Evolutionary conservation across 2,113 vertebrate genomes (phyloP), one percentile per base, ranked within the genome.

Genomic region (Pollachius pollachius): DNA sequence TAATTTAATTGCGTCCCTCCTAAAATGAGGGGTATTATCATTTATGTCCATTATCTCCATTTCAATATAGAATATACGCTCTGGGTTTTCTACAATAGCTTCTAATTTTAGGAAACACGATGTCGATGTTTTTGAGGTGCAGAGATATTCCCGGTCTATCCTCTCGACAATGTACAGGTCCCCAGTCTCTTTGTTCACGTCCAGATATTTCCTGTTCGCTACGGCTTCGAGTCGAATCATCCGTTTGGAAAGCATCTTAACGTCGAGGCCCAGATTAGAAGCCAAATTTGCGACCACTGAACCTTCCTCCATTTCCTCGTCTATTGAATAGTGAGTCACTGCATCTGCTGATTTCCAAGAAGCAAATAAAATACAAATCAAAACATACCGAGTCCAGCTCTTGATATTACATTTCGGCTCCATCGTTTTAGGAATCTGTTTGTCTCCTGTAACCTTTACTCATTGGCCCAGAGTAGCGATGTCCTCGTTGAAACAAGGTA

Each of bases 121-220:
- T 59, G 69, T 48, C 0, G 52, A 30, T 0, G 64, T 21, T 3
- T 80, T 90, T 41, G 62, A 2, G 0, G 0, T 0, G 0, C 86
- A 92, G 34, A 91, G 54, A 37, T 76, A 64, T 76, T 92, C 85
- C 0, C 91, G 77, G 34, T 93, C 90, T 0, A 30, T 80, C 37
- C 73, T 87, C 61, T 92, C 87, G 4, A 85, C 61, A 13, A 91
- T 87, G 41, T 81, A 89, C 12, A 92, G 59, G 23, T 92, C 89
- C 1, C 90, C 89, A 0, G 86, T 92, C 8, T 83, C 87, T 79
- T 81, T 90, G 68, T 92, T 92, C 3, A 92, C 84, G 19, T 90
- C 87, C 58, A 92, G 68, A 63, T 89, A 89, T 83, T 87, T 90
- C 59, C 88, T 90, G 25, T 75, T 85, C 1, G 82, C 74, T 17